phyloP scores from a whole-genome alignment of 2,888 invertebrate species.

The Aphelenchoides bicaudatus region DNA sequence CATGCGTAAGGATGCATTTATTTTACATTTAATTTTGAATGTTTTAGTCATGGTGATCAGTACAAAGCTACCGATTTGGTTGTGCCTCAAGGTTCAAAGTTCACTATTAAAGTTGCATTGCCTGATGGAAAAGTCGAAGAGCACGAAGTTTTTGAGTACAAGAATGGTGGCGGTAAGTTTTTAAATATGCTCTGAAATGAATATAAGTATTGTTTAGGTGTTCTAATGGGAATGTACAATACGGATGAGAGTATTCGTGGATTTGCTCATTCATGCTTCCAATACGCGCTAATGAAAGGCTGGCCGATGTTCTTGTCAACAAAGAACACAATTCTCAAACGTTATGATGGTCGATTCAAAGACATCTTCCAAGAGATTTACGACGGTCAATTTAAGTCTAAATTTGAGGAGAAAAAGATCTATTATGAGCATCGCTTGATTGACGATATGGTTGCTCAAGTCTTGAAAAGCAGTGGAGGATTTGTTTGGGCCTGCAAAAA shows the following conservation, averaged over 20 bases:
- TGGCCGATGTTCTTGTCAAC: constrained; percentile 71
- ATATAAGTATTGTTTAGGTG: constrained; percentile 15
- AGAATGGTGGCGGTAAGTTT: constrained; percentile 33
- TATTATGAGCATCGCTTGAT: constrained; percentile 98
- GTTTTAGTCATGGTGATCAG: constrained; percentile 53
- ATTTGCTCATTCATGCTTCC: constrained; percentile 90
- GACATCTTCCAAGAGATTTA: constrained; percentile 86
- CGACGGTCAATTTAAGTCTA: constrained; percentile 73
- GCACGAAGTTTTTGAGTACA: constrained; percentile 31
- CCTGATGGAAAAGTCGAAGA: constrained; percentile 52
- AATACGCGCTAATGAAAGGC: constrained; percentile 77
- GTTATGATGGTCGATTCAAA: constrained; percentile 84
- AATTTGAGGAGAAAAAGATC: constrained; percentile 79
- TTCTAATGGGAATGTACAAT: constrained; percentile 76
- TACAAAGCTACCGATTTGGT: constrained; percentile 95
- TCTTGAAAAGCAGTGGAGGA: constrained; percentile 69
- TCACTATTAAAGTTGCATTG: constrained; percentile 81
- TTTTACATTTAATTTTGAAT: neutral
- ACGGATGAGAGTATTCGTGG: constrained; percentile 78
- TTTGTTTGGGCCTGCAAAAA: constrained; percentile 99
- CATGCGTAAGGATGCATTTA: constrained; percentile 70
- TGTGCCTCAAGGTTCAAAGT: constrained; percentile 81
- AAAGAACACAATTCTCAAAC: constrained; percentile 84
- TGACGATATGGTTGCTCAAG: constrained; percentile 77
- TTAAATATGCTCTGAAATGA: constrained; percentile 25